phyloP scores from a whole-genome alignment of 2,888 invertebrate genomes.

The Dione vanillae region DNA sequence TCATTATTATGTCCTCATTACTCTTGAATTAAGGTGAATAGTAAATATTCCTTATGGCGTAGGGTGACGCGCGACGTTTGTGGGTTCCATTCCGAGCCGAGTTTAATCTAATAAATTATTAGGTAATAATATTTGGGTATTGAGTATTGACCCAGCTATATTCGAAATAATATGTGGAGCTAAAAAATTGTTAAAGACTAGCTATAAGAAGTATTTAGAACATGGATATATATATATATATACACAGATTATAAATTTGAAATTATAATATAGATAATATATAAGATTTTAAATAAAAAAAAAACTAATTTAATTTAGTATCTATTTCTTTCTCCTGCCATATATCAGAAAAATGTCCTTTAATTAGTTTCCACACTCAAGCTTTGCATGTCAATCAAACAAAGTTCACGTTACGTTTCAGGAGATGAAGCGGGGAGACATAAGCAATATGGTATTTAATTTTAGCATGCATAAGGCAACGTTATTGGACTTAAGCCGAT shows the following conservation, averaged over 20 bases:
- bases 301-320: not conserved
- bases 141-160: no score
- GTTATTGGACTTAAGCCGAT: conserved; percentile 40
- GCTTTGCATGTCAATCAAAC: conserved; percentile 41
- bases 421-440: conserved; percentile 39
- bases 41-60: not conserved
- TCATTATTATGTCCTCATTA: not conserved
- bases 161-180: no score
- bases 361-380: conserved; percentile 23
- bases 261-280: no score
- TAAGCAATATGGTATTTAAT: conserved; percentile 37
- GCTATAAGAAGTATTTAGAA: no score
- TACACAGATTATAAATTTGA: no score
- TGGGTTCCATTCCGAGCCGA: not conserved
- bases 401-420: conserved; percentile 40
- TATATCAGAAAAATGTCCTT: not conserved
- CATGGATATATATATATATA: no score
- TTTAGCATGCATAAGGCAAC: conserved; percentile 42
- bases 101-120: no score
- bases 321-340: not conserved
- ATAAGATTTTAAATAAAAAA: not conserved
- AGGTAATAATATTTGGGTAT: no score
- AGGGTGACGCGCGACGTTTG: not conserved
- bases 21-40: no score
- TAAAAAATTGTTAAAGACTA: no score